Conservation (phyloP, 2,113 vertebrate genomes). For the Shinisaurus crocodilurus region DNA sequence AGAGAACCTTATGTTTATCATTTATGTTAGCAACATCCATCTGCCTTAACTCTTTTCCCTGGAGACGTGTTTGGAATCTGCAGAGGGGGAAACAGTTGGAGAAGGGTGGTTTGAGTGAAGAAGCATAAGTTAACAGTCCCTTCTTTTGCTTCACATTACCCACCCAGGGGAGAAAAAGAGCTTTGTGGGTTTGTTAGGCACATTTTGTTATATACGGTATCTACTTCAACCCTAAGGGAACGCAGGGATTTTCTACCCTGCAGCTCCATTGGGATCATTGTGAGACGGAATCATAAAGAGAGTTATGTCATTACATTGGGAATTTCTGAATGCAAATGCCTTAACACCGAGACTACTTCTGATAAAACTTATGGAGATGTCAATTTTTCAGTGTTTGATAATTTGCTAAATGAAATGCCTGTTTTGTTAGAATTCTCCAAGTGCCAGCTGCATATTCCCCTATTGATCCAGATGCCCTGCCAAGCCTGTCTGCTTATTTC, state of each 20-base stretch:
- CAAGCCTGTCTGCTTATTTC: constrained; percentile 77
- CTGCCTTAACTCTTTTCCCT: too few relatives aligned
- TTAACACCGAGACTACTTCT: background rate
- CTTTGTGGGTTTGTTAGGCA: background rate
- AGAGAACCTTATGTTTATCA: background rate
- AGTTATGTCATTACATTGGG: background rate
- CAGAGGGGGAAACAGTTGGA: too few relatives aligned
- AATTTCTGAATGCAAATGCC: background rate
- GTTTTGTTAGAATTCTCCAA: constrained; percentile 86
- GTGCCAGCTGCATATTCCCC: constrained; percentile 89
- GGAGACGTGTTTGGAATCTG: too few relatives aligned
- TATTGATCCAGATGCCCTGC: constrained; percentile 86
- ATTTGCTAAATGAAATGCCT: constrained; percentile 23
- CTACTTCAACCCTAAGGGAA: background rate
- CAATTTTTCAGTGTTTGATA: background rate
- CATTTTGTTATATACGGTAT: background rate
- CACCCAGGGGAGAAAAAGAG: background rate
- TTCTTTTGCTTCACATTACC: background rate
- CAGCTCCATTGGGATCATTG: background rate
- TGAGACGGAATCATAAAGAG: background rate
- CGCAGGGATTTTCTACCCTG: background rate
- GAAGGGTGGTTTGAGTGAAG: too few relatives aligned
- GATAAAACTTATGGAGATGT: background rate
- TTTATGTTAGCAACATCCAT: background rate
- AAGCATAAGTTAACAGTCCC: too few relatives aligned